These are phyloP conservation scores for Peromyscus aztecus DNA, from an alignment of 2,797 vertebrate genomes.

Conservation along the genomic window DNA sequence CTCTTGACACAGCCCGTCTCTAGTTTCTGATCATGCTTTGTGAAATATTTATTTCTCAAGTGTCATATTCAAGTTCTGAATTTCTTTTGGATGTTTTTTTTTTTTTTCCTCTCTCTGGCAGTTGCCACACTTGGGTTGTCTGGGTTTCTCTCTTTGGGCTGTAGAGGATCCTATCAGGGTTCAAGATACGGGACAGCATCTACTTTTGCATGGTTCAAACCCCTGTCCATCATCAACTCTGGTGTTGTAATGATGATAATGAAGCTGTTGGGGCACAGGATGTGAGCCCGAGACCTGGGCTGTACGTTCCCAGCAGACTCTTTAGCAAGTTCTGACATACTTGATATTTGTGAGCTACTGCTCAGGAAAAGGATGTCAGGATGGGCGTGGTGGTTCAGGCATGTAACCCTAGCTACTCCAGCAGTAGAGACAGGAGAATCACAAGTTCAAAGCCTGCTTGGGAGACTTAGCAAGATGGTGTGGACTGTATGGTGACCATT, in stretches of 20 bases:
- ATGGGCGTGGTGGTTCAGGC: neutral
- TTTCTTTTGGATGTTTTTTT: accelerated
- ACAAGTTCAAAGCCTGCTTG: neutral
- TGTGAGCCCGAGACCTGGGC: neutral
- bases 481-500: neutral
- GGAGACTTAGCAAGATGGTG: neutral
- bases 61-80: neutral
- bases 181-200: neutral
- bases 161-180: neutral
- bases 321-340: neutral
- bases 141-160: neutral
- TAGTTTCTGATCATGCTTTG: neutral
- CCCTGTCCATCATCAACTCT: neutral
- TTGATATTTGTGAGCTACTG: neutral
- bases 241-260: neutral
- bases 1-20: neutral
- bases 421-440: neutral
- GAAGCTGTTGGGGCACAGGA: neutral
- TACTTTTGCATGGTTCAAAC: neutral
- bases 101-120: neutral
- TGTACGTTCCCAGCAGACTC: neutral
- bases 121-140: too few species aligned
- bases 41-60: neutral
- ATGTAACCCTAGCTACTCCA: neutral
- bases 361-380: neutral